Conservation (phyloP, 2,888 invertebrate species). For the Napeogenes sylphis region DNA sequence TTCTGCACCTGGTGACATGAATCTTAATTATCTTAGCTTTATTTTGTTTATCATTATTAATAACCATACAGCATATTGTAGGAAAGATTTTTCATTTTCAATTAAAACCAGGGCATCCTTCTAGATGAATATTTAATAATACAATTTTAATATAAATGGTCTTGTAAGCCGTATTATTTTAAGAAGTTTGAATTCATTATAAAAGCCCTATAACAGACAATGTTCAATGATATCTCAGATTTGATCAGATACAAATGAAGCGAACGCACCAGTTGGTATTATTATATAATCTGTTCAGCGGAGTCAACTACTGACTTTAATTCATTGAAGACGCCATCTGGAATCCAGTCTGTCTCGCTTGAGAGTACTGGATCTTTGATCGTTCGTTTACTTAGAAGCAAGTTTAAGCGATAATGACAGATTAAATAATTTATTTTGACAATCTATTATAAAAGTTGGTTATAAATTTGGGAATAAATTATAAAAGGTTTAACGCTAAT, state of each 20-base stretch:
- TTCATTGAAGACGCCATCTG: slow-evolving; percentile 60
- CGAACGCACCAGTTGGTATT: slow-evolving; percentile 3
- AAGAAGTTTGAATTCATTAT: too few relatives aligned
- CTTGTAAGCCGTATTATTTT: too few relatives aligned
- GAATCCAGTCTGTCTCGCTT: slow-evolving; percentile 59
- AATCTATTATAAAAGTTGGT: neutral
- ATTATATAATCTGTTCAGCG: slow-evolving; percentile 47
- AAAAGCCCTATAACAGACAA: too few relatives aligned
- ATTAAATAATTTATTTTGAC: neutral
- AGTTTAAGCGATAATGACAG: slow-evolving; percentile 6
- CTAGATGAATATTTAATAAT: too few relatives aligned
- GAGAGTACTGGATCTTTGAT: slow-evolving; percentile 36
- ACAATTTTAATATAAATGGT: too few relatives aligned
- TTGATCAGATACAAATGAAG: slow-evolving; percentile 2
- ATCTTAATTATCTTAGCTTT: slow-evolving; percentile 20
- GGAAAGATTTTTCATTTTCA: too few relatives aligned
- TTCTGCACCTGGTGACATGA: slow-evolving; percentile 69
- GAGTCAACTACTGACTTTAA: slow-evolving; percentile 55
- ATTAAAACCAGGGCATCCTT: too few relatives aligned
- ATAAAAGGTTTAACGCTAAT: too few relatives aligned
- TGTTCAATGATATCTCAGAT: neutral
- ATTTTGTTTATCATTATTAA: neutral
- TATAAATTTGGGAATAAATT: too few relatives aligned
- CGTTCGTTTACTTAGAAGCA: slow-evolving; percentile 24
- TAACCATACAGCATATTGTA: too few relatives aligned